Percentiles rank a stretch among this genome's conserved stretches.
Conservation (phyloP, 2,113 vertebrate genomes). For the Delphinapterus leucas region DNA sequence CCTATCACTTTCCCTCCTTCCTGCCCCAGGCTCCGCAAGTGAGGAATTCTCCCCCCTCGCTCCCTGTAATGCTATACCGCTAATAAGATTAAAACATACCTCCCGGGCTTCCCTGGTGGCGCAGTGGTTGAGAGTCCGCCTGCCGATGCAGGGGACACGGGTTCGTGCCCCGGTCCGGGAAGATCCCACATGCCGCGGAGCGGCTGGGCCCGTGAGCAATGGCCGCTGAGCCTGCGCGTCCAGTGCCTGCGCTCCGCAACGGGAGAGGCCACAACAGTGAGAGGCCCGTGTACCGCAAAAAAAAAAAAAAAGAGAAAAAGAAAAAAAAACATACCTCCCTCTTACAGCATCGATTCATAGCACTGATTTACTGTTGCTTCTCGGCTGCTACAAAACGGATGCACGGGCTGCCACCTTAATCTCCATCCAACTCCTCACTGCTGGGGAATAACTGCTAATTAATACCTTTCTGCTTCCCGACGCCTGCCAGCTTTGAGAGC, state of each 20-base stretch:
- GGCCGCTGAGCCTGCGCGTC: no score
- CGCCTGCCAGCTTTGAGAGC: conserved; percentile 32
- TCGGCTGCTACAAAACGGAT: conserved; percentile 47
- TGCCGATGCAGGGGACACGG: no score
- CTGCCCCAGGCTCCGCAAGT: accelerated
- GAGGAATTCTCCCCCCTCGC: conserved; percentile 63
- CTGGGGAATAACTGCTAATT: conserved; percentile 79
- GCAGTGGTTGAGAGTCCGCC: no score
- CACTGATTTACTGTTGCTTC: conserved; percentile 75
- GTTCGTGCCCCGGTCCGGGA: no score
- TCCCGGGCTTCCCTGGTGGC: neutral
- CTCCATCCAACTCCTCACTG: conserved; percentile 73
- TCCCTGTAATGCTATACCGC: neutral
- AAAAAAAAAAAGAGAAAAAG: no score
- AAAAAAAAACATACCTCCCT: conserved; percentile 72
- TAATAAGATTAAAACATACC: conserved; percentile 84
- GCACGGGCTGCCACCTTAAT: conserved; percentile 71
- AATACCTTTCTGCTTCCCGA: conserved; percentile 73
- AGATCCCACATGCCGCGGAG: no score
- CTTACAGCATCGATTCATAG: conserved; percentile 73
- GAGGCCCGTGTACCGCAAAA: no score
- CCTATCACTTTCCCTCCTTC: neutral
- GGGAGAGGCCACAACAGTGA: no score
- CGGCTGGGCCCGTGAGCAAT: no score
- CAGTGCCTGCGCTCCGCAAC: accelerated